Base-by-base conservation (phyloP, 2,113 vertebrate genomes). In the Perca fluviatilis region DNA sequence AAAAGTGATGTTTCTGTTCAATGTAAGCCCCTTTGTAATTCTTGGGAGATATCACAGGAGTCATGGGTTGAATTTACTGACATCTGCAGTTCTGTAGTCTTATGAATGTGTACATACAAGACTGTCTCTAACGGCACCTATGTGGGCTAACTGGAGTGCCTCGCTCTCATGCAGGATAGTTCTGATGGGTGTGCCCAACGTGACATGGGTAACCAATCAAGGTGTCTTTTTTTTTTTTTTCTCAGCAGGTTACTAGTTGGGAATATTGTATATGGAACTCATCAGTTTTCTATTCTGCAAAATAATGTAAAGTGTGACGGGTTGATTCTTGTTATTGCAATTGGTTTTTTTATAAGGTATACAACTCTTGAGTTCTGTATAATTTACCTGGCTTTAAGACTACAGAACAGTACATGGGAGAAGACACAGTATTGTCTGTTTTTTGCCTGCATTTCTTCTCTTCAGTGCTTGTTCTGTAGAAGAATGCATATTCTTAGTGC, bases 101-200 rank as follows among this genome's bases (percentile, higher is more conserved):
- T 83, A 85, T 91, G 91, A 93, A 93, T 93, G 84, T 95, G 92
- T 94, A 91, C 89, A 92, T 88, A 92, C 79, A 61, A 74, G 81
- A 83, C 70, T 36, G 88, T 79, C 70, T 88, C 74, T 82, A 87
- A 84, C 83, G 75, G 85, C 67, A 79, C 80, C 82, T 74, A 46
- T 82, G 75, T 85, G 83, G 82, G 84, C 77, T 83, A 80, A 92
- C 76, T 90, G 85, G 92, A 94, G 93, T 94, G 94, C 93, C 92
- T 95, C 91, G 3, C 83, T 87, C 83, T 87, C 58, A 74, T 76
- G 89, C 77, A 76, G 82, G 69, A 88, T 50, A 49, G 60, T 74
- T 86, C 77, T 68, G 58, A 87, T 67, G 65, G 66, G 51, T 83
- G 68, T 70, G 80, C 84, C 78, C 71, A 66, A 73, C 19, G 8